phyloP scores from a whole-genome alignment of 2,113 vertebrate genomes.

The Sardina pilchardus region DNA sequence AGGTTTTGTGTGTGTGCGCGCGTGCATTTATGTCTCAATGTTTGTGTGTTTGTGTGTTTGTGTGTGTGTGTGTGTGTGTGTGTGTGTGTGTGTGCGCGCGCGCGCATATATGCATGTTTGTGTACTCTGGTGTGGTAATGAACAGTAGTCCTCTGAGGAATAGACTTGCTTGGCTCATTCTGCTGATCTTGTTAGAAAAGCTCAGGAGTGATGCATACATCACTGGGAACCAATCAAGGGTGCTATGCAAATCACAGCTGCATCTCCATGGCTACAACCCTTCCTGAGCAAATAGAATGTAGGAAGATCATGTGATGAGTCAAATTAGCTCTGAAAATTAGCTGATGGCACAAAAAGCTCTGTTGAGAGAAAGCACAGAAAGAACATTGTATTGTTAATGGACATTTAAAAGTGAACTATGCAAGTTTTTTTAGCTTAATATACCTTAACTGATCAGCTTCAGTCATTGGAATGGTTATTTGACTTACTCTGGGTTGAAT shows the following conservation, averaged over 20 bases:
- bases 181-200: slow-evolving; percentile 36
- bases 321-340: not conserved
- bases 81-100: slow-evolving; percentile 49
- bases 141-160: not conserved
- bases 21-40: not conserved
- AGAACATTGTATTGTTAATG: too few relatives aligned
- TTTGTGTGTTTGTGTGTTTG: slow-evolving; percentile 26
- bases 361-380: slow-evolving; percentile 28
- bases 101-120: slow-evolving; percentile 52
- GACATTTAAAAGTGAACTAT: too few relatives aligned
- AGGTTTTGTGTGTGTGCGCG: slow-evolving; percentile 18
- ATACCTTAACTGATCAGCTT: too few relatives aligned
- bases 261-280: slow-evolving; percentile 42
- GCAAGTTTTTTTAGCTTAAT: too few relatives aligned
- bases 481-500: too few relatives aligned
- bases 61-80: not conserved
- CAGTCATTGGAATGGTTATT: too few relatives aligned
- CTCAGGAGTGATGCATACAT: slow-evolving; percentile 18
- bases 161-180: slow-evolving; percentile 22
- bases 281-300: slow-evolving; percentile 29
- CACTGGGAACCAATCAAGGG: slow-evolving; percentile 29
- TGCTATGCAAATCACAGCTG: slow-evolving; percentile 37
- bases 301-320: slow-evolving; percentile 24
- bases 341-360: slow-evolving; percentile 13
- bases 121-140: slow-evolving; percentile 37